Conservation (phyloP, 2,888 invertebrate genomes). For the Mythimna pallens region DNA sequence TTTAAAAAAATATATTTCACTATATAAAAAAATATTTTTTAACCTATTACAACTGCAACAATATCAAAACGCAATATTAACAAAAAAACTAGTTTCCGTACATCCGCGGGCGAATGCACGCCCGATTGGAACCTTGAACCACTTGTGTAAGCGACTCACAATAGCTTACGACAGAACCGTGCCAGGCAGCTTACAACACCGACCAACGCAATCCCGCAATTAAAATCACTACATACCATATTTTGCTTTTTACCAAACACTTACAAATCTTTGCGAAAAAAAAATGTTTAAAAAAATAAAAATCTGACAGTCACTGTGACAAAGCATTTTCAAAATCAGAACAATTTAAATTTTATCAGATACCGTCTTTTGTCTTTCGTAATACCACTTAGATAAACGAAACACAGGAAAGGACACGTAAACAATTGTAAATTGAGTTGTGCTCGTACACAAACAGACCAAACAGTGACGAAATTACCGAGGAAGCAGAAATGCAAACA, state of each 20-base stretch:
- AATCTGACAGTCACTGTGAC: slow-evolving; percentile 12
- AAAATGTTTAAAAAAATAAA: not conserved
- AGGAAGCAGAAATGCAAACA: slow-evolving; percentile 80
- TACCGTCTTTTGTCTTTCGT: slow-evolving; percentile 29
- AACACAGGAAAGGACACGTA: slow-evolving; percentile 63
- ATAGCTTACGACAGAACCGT: slow-evolving; percentile 87
- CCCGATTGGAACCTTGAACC: slow-evolving; percentile 88
- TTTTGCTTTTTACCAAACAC: slow-evolving; percentile 50
- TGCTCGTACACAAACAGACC: slow-evolving; percentile 64
- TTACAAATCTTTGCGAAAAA: slow-evolving; percentile 51
- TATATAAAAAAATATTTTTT: not conserved
- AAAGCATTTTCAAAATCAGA: slow-evolving; percentile 16
- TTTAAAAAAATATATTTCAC: not conserved
- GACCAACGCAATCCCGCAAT: slow-evolving; percentile 79
- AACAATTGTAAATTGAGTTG: slow-evolving; percentile 64
- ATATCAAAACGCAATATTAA: slow-evolving; percentile 59
- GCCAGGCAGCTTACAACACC: slow-evolving; percentile 86
- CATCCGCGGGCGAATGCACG: slow-evolving; percentile 89
- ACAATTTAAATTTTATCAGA: slow-evolving; percentile 49
- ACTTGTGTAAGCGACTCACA: slow-evolving; percentile 88
- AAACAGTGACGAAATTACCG: slow-evolving; percentile 71
- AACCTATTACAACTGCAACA: slow-evolving; percentile 13
- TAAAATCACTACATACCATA: slow-evolving; percentile 67
- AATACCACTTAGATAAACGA: slow-evolving; percentile 58
- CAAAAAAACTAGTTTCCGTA: slow-evolving; percentile 82